Conservation (phyloP, 2,797 vertebrate species). For the Taeniopygia guttata region DNA sequence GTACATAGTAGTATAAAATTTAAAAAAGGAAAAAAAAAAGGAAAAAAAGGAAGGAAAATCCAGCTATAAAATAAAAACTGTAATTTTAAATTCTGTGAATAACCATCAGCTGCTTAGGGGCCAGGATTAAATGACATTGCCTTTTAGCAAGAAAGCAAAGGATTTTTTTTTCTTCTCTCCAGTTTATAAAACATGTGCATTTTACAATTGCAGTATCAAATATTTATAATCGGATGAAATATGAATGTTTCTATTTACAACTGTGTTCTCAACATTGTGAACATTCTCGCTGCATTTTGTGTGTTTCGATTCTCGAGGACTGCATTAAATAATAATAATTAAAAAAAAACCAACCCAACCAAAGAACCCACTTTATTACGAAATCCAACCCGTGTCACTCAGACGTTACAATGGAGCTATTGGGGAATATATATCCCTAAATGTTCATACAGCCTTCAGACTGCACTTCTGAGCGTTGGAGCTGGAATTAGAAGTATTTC, state of each 20-base stretch:
- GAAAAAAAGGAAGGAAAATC: background rate
- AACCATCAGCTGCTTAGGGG: slow-evolving; percentile 67
- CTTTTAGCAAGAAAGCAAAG: slow-evolving; percentile 70
- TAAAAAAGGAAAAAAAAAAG: background rate
- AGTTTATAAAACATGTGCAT: slow-evolving; percentile 70
- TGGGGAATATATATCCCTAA: background rate
- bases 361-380: slow-evolving; percentile 59
- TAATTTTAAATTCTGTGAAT: slow-evolving; percentile 72
- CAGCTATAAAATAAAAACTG: slow-evolving; percentile 57
- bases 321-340: slow-evolving; percentile 72
- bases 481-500: background rate
- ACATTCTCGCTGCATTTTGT: slow-evolving; percentile 73
- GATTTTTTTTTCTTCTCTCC: slow-evolving; percentile 15
- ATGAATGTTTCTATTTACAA: slow-evolving; percentile 78
- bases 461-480: background rate
- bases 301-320: slow-evolving; percentile 73
- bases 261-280: slow-evolving; percentile 75
- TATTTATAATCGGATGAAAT: slow-evolving; percentile 79
- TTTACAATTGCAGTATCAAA: slow-evolving; percentile 74
- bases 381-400: background rate
- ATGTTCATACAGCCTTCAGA: background rate
- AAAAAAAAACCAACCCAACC: background rate
- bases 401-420: background rate
- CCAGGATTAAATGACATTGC: slow-evolving; percentile 50
- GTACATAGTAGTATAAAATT: slow-evolving; percentile 59